Conservation (phyloP, 2,888 invertebrate species). For the Mactromeris polynyma region DNA sequence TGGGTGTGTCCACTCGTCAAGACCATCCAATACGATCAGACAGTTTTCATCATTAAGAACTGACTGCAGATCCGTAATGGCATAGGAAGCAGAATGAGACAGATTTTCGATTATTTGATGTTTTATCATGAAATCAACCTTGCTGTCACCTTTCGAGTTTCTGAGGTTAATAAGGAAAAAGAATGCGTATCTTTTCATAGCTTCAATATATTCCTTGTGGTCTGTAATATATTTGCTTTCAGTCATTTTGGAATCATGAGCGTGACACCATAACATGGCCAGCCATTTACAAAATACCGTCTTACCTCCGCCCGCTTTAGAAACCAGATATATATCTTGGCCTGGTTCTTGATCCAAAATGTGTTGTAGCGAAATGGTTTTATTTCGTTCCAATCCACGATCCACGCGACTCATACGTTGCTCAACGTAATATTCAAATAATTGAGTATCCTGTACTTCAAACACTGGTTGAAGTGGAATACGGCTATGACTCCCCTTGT, state of each 20-base stretch:
- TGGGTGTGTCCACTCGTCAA: conserved; percentile 18
- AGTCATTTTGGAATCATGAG: neutral
- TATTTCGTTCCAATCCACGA: no score
- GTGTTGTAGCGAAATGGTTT: neutral
- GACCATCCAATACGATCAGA: neutral
- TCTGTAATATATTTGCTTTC: neutral
- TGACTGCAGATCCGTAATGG: neutral
- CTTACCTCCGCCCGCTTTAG: neutral
- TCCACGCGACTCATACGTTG: neutral
- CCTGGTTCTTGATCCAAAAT: neutral
- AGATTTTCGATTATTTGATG: neutral
- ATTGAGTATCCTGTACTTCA: neutral
- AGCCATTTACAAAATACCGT: conserved; percentile 5
- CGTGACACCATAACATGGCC: neutral
- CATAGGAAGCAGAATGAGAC: neutral
- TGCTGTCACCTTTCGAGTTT: neutral
- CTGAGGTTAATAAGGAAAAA: neutral
- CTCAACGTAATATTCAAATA: neutral
- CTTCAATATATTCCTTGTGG: neutral
- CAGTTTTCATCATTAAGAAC: conserved; percentile 1
- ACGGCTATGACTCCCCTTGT: neutral
- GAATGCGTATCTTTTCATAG: neutral
- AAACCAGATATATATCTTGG: neutral
- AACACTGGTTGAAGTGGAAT: neutral
- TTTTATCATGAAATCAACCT: neutral